Evolutionary conservation across 2,888 invertebrate species (phyloP).

Genomic region (Gnatocerus cornutus): DNA sequence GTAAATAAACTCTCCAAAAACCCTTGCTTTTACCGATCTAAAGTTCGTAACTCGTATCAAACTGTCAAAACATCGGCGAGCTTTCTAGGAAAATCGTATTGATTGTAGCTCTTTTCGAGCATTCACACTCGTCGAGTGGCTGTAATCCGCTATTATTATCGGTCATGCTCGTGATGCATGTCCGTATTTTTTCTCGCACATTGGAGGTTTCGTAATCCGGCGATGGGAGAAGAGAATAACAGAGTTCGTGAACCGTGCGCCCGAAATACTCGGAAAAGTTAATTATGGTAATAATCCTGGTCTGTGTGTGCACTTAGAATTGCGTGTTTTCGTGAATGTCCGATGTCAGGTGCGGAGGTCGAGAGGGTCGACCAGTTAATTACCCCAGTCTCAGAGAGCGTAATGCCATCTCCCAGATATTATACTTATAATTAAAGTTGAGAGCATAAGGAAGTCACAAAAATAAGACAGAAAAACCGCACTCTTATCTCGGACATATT

Average conservation of each 20-base stretch:
- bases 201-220: constrained; percentile 53
- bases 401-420: constrained; percentile 54
- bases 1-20: constrained; percentile 18
- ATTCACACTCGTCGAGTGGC: constrained; percentile 25
- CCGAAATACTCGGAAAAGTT: constrained; percentile 58
- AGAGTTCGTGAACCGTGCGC: constrained; percentile 54
- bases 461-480: constrained; percentile 46
- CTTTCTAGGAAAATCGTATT: constrained; percentile 24
- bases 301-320: constrained; percentile 53
- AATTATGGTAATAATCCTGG: constrained; percentile 58
- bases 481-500: constrained; percentile 53
- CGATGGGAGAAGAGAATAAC: constrained; percentile 40
- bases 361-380: constrained; percentile 53
- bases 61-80: constrained; percentile 25
- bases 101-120: constrained; percentile 18
- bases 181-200: constrained; percentile 17
- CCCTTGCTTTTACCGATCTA: constrained; percentile 1
- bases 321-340: constrained; percentile 54
- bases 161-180: constrained; percentile 38
- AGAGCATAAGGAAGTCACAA: constrained; percentile 58
- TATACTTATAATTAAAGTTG: constrained; percentile 57
- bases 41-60: constrained; percentile 3
- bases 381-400: constrained; percentile 51
- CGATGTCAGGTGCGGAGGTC: constrained; percentile 49
- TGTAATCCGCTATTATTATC: constrained; percentile 32